A percentile compares a stretch with the other conserved stretches of the same genome.
Conservation (phyloP, 2,113 vertebrate species). For the Crotalus tigris region DNA sequence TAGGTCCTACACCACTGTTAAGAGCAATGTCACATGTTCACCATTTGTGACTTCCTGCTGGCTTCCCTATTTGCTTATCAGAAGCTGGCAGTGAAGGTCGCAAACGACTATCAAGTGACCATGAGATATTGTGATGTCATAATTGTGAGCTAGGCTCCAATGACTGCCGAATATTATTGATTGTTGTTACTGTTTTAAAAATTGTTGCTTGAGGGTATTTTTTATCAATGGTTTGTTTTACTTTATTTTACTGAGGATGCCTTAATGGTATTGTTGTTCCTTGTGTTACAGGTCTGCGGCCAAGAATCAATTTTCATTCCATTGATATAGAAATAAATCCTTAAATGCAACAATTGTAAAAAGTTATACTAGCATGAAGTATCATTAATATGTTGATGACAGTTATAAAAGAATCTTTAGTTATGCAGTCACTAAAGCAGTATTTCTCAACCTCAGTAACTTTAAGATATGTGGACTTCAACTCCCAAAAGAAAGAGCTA, state of each 20-base stretch:
- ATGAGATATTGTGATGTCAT: neutral
- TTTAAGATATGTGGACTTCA: neutral
- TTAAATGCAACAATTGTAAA: neutral
- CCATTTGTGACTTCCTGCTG: neutral
- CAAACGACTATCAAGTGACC: neutral
- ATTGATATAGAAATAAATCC: neutral
- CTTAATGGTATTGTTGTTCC: neutral
- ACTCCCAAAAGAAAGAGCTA: neutral
- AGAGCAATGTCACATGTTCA: neutral
- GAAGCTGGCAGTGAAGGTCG: neutral
- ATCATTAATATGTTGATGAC: neutral
- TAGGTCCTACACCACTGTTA: neutral
- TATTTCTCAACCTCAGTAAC: neutral
- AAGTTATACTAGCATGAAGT: neutral
- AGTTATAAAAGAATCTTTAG: neutral
- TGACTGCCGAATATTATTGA: neutral
- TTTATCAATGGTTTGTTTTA: neutral
- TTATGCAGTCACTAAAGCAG: neutral
- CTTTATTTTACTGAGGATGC: neutral
- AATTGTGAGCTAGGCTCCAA: neutral
- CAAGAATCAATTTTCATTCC: neutral
- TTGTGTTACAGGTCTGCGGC: neutral
- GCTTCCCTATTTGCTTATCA: neutral
- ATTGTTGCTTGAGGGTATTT: neutral
- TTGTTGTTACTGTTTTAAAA: neutral